Percentiles rank a stretch among this genome's conserved stretches.
phyloP scores from a whole-genome alignment of 2,113 vertebrate species.

The Phrynosoma platyrhinos region DNA sequence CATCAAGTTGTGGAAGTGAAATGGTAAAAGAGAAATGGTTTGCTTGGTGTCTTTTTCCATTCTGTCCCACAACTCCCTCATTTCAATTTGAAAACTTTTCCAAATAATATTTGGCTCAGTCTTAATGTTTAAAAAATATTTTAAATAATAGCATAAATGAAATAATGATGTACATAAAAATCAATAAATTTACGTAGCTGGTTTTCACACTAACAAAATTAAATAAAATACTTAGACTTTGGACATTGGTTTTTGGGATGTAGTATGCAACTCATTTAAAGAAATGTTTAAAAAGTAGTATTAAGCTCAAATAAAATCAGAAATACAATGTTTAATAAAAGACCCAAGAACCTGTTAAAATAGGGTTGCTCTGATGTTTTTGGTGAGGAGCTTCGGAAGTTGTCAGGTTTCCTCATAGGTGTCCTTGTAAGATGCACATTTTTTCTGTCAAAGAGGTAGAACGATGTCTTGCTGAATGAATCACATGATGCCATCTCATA shows the following conservation, averaged over 20 bases:
- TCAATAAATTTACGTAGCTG: neutral
- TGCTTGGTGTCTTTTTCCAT: neutral
- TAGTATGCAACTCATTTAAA: neutral
- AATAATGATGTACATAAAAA: neutral
- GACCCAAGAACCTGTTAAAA: slow-evolving; percentile 11
- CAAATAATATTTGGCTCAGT: neutral
- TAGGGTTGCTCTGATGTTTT: slow-evolving; percentile 15
- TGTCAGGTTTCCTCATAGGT: slow-evolving; percentile 7
- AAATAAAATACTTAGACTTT: neutral
- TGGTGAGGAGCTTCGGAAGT: slow-evolving; percentile 11
- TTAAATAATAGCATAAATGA: slow-evolving; percentile 1
- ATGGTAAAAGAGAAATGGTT: neutral
- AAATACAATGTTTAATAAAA: neutral
- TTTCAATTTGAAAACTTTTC: neutral
- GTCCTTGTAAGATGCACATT: slow-evolving; percentile 17
- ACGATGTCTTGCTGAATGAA: slow-evolving; percentile 40
- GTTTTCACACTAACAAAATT: neutral
- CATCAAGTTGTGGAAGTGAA: neutral
- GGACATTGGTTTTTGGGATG: neutral
- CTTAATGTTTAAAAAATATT: neutral
- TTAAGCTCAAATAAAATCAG: neutral
- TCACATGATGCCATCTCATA: slow-evolving; percentile 39
- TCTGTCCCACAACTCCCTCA: neutral
- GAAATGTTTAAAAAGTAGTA: neutral
- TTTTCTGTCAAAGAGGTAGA: slow-evolving; percentile 38